Conservation (phyloP, 2,888 invertebrate species). For the Limnephilus marmoratus region DNA sequence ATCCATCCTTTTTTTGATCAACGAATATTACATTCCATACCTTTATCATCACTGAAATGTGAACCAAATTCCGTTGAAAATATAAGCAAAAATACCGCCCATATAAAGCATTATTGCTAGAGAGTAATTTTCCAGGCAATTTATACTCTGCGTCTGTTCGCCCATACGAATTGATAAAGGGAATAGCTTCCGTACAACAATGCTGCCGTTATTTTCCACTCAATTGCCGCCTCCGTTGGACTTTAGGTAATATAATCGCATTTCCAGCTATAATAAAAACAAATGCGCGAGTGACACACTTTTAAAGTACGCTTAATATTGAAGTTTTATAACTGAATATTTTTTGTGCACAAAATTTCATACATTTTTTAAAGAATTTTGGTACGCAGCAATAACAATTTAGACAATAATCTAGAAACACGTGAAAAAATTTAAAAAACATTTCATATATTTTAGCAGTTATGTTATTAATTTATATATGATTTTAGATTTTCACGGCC, state of each 20-base stretch:
- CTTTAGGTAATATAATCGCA: background rate
- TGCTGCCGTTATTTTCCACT: background rate
- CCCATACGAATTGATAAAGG: background rate
- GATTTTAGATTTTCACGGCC: too few relatives aligned
- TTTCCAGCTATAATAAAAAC: background rate
- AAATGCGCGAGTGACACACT: background rate
- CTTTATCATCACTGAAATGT: background rate
- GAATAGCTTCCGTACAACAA: background rate
- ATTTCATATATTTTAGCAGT: too few relatives aligned
- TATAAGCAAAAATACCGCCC: background rate
- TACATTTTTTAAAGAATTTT: background rate
- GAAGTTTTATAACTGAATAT: background rate
- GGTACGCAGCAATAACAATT: too few relatives aligned
- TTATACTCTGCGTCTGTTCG: background rate
- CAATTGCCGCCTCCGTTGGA: background rate
- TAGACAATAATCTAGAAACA: too few relatives aligned
- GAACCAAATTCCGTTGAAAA: background rate
- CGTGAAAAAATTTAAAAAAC: too few relatives aligned
- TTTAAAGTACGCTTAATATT: background rate
- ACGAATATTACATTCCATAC: background rate
- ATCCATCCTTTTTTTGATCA: background rate
- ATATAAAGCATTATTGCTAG: background rate
- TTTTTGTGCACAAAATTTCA: background rate
- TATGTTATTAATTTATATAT: too few relatives aligned
- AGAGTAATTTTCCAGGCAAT: conserved; percentile 4